Evolutionary conservation across 2,888 invertebrate genomes (phyloP).

Genomic region (Helicoverpa assulta): DNA sequence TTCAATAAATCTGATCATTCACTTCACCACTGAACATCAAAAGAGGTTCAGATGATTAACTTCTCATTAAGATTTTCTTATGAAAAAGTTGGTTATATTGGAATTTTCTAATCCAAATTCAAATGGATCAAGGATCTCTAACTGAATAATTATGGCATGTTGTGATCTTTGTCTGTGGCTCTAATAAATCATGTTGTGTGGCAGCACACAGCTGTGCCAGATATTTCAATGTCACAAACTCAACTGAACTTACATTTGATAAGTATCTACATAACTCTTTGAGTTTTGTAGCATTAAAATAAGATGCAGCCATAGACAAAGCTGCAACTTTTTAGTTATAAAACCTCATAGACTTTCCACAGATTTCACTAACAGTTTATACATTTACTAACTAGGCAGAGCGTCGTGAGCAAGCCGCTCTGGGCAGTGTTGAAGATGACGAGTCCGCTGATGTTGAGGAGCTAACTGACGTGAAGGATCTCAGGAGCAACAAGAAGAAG

Average conservation of each 20-base stretch:
- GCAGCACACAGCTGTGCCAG: not conserved
- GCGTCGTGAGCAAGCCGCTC: conserved; percentile 79
- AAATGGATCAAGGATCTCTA: no score
- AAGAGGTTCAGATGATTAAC: no score
- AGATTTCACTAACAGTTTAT: conserved; percentile 39
- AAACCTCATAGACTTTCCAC: conserved; percentile 36
- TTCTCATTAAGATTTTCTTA: no score
- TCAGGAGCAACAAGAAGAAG: conserved; percentile 87
- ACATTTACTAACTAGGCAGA: conserved; percentile 73
- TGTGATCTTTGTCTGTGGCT: not conserved
- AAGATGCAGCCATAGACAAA: conserved; percentile 6
- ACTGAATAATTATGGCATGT: not conserved
- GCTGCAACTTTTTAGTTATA: conserved; percentile 23
- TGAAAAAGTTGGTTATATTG: no score
- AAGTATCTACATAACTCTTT: not conserved
- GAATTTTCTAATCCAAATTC: no score
- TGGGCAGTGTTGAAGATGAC: conserved; percentile 71
- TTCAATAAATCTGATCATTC: no score
- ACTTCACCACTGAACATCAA: no score
- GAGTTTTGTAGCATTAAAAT: not conserved
- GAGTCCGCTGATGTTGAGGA: conserved; percentile 78
- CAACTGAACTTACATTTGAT: not conserved
- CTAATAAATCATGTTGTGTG: not conserved
- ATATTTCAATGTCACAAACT: not conserved
- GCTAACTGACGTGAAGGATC: conserved; percentile 85